Percentiles rank a stretch among this genome's conserved stretches.
Evolutionary conservation across 2,113 vertebrate genomes (phyloP).

Genomic region (Morone saxatilis): DNA sequence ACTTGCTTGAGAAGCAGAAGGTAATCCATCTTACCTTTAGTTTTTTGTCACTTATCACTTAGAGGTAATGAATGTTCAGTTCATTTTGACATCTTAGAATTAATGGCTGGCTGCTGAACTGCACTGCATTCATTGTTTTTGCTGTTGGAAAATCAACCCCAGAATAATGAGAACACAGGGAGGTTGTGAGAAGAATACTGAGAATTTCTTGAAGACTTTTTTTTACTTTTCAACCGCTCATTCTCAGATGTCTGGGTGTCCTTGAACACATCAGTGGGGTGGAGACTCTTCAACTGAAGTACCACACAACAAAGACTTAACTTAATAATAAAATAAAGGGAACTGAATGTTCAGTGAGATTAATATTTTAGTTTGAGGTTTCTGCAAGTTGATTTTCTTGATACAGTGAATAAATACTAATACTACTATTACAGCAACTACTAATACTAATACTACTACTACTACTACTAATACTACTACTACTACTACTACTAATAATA

Average conservation of each 20-base stretch:
- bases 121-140: background rate
- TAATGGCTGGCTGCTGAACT: background rate
- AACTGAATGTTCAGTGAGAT: background rate
- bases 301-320: background rate
- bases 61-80: constrained; percentile 8
- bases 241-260: background rate
- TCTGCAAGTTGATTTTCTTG: background rate
- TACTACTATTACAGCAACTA: too few relatives aligned
- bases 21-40: constrained; percentile 9
- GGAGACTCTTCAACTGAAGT: background rate
- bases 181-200: background rate
- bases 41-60: constrained; percentile 15
- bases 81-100: constrained; percentile 3
- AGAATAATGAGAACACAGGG: background rate
- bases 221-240: background rate
- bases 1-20: background rate
- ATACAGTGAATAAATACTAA: background rate
- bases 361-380: background rate
- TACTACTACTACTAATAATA: too few relatives aligned
- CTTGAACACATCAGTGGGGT: background rate
- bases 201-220: background rate
- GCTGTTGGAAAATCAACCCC: background rate
- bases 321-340: background rate
- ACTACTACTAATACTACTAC: too few relatives aligned
- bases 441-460: too few relatives aligned